A percentile compares a stretch with the other conserved stretches of the same genome.
phyloP scores from a whole-genome alignment of 2,888 invertebrate species.

The Sinhomidia bicolor region DNA sequence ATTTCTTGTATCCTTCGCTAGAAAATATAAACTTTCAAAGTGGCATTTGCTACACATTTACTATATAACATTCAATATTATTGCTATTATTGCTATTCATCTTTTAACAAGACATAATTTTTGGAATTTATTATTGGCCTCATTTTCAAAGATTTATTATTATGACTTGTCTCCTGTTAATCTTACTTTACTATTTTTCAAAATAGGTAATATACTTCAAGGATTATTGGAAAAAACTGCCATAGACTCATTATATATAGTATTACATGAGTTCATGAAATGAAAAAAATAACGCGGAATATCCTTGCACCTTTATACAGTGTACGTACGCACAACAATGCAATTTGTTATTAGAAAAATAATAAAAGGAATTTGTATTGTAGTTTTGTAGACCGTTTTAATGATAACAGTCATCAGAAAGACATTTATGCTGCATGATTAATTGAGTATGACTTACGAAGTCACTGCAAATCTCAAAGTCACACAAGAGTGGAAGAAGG shows the following conservation, averaged over 20 bases:
- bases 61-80: no score
- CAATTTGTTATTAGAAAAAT: not conserved
- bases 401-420: conserved; percentile 38
- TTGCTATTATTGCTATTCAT: not conserved
- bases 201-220: conserved; percentile 48
- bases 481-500: conserved; percentile 51
- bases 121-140: conserved; percentile 58
- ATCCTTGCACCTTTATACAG: not conserved
- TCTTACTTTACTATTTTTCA: conserved; percentile 29
- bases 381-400: conserved; percentile 12
- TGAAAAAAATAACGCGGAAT: not conserved
- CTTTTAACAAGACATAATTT: conserved; percentile 23
- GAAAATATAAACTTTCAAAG: conserved; percentile 13
- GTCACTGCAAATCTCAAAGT: conserved; percentile 57
- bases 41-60: no score
- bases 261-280: not conserved
- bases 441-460: conserved; percentile 32
- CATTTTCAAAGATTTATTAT: conserved; percentile 64
- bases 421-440: conserved; percentile 15
- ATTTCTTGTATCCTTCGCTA: conserved; percentile 9
- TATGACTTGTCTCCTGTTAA: not conserved
- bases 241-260: not conserved
- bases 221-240: conserved; percentile 22
- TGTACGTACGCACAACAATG: not conserved
- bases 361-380: no score